A percentile compares a stretch with the other conserved stretches of the same genome.
Conservation (phyloP, 1,140 invertebrate genomes). For the Dolichoris vasculosae region DNA sequence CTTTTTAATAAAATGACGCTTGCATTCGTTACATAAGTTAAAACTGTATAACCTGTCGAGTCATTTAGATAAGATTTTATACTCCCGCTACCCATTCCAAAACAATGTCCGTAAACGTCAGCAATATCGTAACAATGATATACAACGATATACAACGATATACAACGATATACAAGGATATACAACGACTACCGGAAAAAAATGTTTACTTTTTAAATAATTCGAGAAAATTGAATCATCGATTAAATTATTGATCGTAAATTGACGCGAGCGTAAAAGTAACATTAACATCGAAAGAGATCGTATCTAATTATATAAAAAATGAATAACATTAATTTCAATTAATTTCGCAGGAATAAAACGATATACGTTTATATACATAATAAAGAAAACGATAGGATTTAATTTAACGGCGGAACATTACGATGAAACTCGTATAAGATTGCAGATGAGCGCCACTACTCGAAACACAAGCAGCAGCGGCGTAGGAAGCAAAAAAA, state of each 20-base stretch:
- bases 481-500: constrained; percentile 33
- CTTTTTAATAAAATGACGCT: constrained; percentile 2
- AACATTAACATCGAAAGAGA: background rate
- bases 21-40: constrained; percentile 32
- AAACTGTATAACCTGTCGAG: constrained; percentile 24
- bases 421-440: background rate
- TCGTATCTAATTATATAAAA: background rate
- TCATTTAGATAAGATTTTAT: constrained; percentile 50
- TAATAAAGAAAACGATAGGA: background rate
- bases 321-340: background rate
- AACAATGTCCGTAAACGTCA: constrained; percentile 22
- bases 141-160: background rate
- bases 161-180: background rate
- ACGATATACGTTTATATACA: background rate
- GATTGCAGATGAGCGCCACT: constrained; percentile 38
- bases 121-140: background rate
- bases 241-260: background rate
- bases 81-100: background rate
- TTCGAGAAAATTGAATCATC: background rate
- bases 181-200: background rate
- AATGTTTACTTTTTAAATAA: background rate
- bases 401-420: background rate
- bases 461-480: constrained; percentile 10
- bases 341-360: background rate
- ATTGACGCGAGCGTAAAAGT: background rate